Conservation (phyloP, 2,113 vertebrate genomes). For the Baryphthengus martii region DNA sequence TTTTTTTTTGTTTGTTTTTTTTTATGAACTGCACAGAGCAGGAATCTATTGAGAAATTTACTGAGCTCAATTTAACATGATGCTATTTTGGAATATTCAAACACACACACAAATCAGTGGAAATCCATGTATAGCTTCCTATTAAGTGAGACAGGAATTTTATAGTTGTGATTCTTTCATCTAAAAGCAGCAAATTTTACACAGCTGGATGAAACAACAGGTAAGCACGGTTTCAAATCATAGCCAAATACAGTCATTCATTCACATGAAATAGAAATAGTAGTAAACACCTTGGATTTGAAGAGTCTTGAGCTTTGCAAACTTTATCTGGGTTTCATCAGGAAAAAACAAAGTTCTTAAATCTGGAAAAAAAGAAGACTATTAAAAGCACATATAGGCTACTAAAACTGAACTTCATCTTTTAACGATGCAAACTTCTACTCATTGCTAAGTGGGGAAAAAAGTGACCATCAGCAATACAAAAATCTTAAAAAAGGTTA, state of each 20-base stretch:
- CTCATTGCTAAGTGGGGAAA: background rate
- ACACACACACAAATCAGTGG: background rate
- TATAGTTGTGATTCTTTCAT: background rate
- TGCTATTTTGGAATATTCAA: background rate
- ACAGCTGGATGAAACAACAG: background rate
- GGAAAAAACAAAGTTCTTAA: slow-evolving; percentile 6
- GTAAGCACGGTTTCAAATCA: background rate
- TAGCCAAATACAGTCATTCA: background rate
- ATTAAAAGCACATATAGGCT: background rate
- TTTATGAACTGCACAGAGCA: background rate
- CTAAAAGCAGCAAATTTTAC: background rate
- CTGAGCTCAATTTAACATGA: background rate
- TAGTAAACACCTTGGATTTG: slow-evolving; percentile 30
- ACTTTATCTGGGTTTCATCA: slow-evolving; percentile 9
- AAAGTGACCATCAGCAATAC: background rate
- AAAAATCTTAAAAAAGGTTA: background rate
- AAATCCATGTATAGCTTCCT: background rate
- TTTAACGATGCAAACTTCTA: background rate
- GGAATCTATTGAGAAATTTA: background rate
- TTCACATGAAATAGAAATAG: background rate
- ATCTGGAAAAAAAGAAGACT: background rate
- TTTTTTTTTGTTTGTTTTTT: background rate
- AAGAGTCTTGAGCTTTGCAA: slow-evolving; percentile 6
- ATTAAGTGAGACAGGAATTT: background rate
- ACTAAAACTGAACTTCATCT: background rate